Percentiles rank a stretch among this genome's conserved stretches.
Evolutionary conservation across 2,113 vertebrate species (phyloP).

Genomic region (Corythornis vintsioides): DNA sequence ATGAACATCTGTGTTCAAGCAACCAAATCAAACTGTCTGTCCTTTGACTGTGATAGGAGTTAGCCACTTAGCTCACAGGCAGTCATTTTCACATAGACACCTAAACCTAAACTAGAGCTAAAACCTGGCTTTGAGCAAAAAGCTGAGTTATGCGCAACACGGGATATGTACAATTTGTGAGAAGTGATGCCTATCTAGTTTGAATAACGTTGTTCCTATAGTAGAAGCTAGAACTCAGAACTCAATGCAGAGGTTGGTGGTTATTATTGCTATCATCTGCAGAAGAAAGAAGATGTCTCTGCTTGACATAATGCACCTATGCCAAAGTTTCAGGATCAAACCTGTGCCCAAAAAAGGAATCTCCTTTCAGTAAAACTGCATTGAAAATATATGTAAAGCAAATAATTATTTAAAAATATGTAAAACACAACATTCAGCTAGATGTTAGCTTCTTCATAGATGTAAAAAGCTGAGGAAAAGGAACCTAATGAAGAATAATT

Average conservation of each 20-base stretch:
- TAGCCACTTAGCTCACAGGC: fast-evolving
- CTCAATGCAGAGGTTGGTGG: not conserved
- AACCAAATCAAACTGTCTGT: not conserved
- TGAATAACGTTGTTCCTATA: not conserved
- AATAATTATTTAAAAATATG: not conserved
- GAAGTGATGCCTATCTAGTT: not conserved
- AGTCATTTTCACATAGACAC: not conserved
- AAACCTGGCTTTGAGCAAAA: not conserved
- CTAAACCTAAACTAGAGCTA: not conserved
- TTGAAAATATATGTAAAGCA: not conserved
- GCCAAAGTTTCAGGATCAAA: not conserved
- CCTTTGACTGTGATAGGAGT: not conserved
- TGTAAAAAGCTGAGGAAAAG: not conserved
- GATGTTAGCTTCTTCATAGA: not conserved
- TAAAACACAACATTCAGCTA: not conserved
- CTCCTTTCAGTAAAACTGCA: not conserved
- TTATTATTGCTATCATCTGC: not conserved
- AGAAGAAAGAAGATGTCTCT: not conserved
- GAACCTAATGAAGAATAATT: not conserved
- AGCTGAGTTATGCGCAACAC: not conserved
- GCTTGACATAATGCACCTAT: not conserved
- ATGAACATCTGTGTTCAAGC: not conserved
- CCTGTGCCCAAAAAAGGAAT: not conserved
- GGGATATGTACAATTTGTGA: not conserved
- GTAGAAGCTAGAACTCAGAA: not conserved